A percentile compares a stretch with the other conserved stretches of the same genome.
Conservation (phyloP, 37 sponge, comb jelly and placozoan genomes). For the Chondrilla cf. caribensis region DNA sequence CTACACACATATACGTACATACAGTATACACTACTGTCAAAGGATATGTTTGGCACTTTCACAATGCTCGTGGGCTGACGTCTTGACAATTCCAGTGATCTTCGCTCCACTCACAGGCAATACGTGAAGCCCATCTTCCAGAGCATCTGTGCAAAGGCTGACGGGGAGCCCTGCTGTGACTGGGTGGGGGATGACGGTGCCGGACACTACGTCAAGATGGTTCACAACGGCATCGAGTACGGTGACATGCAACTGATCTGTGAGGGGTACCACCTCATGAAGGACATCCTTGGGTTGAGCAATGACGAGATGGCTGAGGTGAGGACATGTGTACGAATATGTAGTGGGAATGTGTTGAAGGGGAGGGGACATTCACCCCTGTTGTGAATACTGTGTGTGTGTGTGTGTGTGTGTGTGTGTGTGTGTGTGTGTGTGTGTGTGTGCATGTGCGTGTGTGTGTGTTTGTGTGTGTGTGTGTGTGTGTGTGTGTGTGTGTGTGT, state of each 20-base stretch:
- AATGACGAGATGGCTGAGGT: constrained; percentile 83
- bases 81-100: too few relatives aligned
- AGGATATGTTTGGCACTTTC: too few relatives aligned
- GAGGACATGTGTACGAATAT: constrained; percentile 21
- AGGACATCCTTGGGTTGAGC: constrained; percentile 81
- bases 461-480: too few relatives aligned
- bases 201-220: constrained; percentile 99
- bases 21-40: too few relatives aligned
- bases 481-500: not conserved
- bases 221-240: constrained; percentile 99
- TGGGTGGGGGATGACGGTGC: constrained; percentile 96
- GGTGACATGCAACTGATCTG: constrained; percentile 99
- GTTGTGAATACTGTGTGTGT: too few relatives aligned
- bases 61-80: too few relatives aligned
- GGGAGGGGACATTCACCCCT: too few relatives aligned
- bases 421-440: too few relatives aligned
- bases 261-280: constrained; percentile 96
- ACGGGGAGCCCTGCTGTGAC: constrained; percentile 90
- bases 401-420: too few relatives aligned
- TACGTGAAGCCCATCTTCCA: constrained; percentile 70
- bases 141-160: constrained; percentile 83
- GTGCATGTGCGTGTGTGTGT: not conserved
- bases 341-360: not conserved
- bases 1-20: too few relatives aligned
- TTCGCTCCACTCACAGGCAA: not conserved